Evolutionary conservation across 2,113 vertebrate genomes (phyloP).

Genomic region (Mixornis gularis): DNA sequence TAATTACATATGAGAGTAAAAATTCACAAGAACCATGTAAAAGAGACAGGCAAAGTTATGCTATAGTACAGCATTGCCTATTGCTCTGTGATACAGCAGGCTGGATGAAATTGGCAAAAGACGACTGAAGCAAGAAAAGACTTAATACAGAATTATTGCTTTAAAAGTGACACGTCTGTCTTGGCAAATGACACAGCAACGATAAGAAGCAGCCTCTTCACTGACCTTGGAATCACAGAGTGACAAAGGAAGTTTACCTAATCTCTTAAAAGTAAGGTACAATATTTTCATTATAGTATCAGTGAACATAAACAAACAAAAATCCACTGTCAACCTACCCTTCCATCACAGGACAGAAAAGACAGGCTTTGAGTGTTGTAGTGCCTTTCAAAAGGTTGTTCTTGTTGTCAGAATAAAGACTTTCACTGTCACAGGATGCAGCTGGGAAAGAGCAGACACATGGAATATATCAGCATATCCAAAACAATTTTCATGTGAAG

Average conservation of each 20-base stretch:
- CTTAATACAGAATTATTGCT: background rate
- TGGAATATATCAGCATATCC: background rate
- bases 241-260: background rate
- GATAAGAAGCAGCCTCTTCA: background rate
- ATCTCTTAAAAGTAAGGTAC: background rate
- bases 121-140: background rate
- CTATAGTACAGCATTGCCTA: background rate
- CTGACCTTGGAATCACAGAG: background rate
- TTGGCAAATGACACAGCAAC: background rate
- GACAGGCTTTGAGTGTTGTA: slow-evolving; percentile 73
- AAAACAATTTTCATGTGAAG: background rate
- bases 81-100: background rate
- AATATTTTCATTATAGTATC: background rate
- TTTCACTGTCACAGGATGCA: slow-evolving; percentile 60
- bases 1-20: background rate
- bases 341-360: slow-evolving; percentile 73
- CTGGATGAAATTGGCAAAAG: background rate
- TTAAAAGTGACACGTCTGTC: background rate
- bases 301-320: background rate
- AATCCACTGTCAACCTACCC: slow-evolving; percentile 68
- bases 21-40: background rate
- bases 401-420: slow-evolving; percentile 64
- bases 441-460: slow-evolving; percentile 55
- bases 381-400: slow-evolving; percentile 62
- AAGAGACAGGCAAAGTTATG: background rate